Evolutionary conservation across 2,797 vertebrate genomes (phyloP).

Genomic region (Clarias laeviceps): DNA sequence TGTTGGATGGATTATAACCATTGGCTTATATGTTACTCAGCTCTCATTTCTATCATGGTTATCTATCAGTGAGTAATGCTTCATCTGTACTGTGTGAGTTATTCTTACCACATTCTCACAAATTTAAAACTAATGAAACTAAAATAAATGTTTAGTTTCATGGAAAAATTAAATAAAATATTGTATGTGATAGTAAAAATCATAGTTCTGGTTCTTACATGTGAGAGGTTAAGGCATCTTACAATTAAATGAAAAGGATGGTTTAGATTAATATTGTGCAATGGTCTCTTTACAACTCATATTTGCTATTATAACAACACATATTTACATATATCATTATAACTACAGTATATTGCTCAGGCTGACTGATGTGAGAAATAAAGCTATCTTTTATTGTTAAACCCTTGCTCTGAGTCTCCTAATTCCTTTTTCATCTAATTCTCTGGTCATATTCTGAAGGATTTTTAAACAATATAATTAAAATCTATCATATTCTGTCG

Average conservation of each 20-base stretch:
- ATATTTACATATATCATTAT: background rate
- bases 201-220: background rate
- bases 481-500: constrained; percentile 44
- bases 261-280: background rate
- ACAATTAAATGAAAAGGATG: background rate
- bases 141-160: background rate
- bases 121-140: background rate
- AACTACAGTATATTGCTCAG: too few species aligned
- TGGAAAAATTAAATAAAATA: background rate
- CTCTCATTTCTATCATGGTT: background rate
- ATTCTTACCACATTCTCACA: background rate
- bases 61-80: background rate
- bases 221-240: background rate
- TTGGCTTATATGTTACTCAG: background rate
- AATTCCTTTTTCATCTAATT: too few species aligned
- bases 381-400: too few species aligned
- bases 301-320: too few species aligned
- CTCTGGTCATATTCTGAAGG: too few species aligned
- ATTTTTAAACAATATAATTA: too few species aligned
- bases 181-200: background rate
- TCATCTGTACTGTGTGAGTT: background rate
- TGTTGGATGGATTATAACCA: background rate
- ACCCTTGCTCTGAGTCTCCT: too few species aligned
- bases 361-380: too few species aligned
- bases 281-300: background rate